Evolutionary conservation across 2,797 vertebrate species (phyloP), one percentile per base, ranked within the genome.

Genomic region (Brachyalestes nurse): DNA sequence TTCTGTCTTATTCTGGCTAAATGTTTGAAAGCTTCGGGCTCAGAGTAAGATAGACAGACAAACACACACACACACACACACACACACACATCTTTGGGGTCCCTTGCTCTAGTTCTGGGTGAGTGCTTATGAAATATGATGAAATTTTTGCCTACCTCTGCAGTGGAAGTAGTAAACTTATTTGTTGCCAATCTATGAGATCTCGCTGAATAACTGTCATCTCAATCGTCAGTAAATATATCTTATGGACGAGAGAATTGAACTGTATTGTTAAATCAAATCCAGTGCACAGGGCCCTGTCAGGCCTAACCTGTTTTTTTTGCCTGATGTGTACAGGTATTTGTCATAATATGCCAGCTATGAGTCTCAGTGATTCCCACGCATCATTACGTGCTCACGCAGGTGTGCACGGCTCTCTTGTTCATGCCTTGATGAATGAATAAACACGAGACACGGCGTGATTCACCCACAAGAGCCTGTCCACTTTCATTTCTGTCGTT

Each of bases 111-210:
- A 89, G 89, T 62, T 85, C 86, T 81, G 89, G 77, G 89, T 91
- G 87, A 88, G 82, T 86, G 80, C 89, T 92, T 90, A 91, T 78
- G 91, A 92, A 93, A 93, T 58, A 13, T 84, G 40, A 74, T 64
- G 75, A 74, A 62, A 80, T 78, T 79, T 77, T 79, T 49, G 34
- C 38, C 0, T 53, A 80, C 6, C n/a, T 6, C 14, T 8, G 42
- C 21, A 58, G 16, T 61, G 28, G 40, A 55, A 57, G 21, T 38
- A 51, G 45, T 40, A 23, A 10, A 49, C 60, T 67, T 67, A 60
- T 47, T 28, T 17, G 6, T 61, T 49, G 42, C 42, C 14, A 58
- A 53, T 62, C 42, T 17, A 57, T 40, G 58, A n/a, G 42, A 34
- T 79, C 38, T 61, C 14, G 61, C 51, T n/a, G 21, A 51, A 64